Percentiles rank a stretch among this genome's conserved stretches.
Conservation (phyloP, 2,888 invertebrate genomes). For the Cheilosia scutellata region DNA sequence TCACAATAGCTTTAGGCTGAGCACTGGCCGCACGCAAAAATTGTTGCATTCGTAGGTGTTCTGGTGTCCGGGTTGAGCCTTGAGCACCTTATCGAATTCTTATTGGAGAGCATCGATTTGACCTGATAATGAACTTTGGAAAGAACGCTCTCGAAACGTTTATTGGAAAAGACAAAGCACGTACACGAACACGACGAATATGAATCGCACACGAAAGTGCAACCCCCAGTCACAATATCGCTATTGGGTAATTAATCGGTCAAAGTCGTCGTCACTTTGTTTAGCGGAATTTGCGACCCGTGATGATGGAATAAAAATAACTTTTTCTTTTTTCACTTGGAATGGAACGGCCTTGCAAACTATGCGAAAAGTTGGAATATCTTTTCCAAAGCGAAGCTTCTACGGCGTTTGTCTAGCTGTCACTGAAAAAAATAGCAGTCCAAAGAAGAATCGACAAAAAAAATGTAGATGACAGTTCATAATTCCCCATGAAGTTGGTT, state of each 20-base stretch:
- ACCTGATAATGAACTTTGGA: slow-evolving; percentile 39
- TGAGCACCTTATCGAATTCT: slow-evolving; percentile 35
- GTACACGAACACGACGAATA: slow-evolving; percentile 25
- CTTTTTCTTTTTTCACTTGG: slow-evolving; percentile 52
- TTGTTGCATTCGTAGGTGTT: slow-evolving; percentile 25
- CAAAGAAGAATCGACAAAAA: slow-evolving; percentile 42
- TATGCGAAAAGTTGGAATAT: slow-evolving; percentile 49
- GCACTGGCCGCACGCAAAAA: slow-evolving; percentile 29
- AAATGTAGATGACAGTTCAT: slow-evolving; percentile 32
- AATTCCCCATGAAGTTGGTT: slow-evolving; percentile 49
- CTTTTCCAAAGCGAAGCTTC: slow-evolving; percentile 37
- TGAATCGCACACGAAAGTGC: slow-evolving; percentile 22
- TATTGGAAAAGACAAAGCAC: slow-evolving; percentile 19
- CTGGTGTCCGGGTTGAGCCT: slow-evolving; percentile 12
- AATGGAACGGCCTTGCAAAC: slow-evolving; percentile 68
- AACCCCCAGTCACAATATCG: neutral
- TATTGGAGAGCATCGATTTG: slow-evolving; percentile 31
- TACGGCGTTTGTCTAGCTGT: slow-evolving; percentile 68
- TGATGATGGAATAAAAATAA: slow-evolving; percentile 49
- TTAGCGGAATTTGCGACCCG: slow-evolving; percentile 6
- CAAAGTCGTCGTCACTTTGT: slow-evolving; percentile 16
- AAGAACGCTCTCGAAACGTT: slow-evolving; percentile 1
- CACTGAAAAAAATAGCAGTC: slow-evolving; percentile 61
- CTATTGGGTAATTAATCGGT: slow-evolving; percentile 28
- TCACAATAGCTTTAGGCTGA: slow-evolving; percentile 38